Evolutionary conservation across 2,113 vertebrate genomes (phyloP).

Genomic region (Tragelaphus strepsiceros): DNA sequence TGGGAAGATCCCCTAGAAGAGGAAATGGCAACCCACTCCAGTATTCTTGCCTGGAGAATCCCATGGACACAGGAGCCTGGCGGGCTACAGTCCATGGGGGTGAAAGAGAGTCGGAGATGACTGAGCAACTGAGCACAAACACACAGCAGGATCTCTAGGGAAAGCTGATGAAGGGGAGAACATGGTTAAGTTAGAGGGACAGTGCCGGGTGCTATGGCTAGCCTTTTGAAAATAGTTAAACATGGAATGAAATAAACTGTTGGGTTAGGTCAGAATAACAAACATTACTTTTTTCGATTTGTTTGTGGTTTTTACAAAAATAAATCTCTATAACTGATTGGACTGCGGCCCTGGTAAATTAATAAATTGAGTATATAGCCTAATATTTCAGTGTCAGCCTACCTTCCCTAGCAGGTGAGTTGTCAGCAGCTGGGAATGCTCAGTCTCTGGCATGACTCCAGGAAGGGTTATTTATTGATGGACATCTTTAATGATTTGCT

Average conservation of each 20-base stretch:
- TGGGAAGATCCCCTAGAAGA: background rate
- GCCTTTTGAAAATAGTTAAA: constrained; percentile 17
- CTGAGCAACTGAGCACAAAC: background rate
- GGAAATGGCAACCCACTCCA: background rate
- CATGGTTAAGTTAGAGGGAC: no score
- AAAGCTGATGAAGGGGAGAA: background rate
- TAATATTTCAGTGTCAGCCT: background rate
- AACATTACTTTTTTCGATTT: constrained; percentile 25
- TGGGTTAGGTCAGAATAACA: constrained; percentile 43
- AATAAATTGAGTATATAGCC: background rate
- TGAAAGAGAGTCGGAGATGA: background rate
- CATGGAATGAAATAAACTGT: background rate
- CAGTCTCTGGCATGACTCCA: background rate
- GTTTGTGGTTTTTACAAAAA: constrained; percentile 32
- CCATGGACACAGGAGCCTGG: background rate
- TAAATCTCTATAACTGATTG: constrained; percentile 28
- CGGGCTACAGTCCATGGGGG: background rate
- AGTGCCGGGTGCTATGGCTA: no score
- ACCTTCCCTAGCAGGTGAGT: background rate
- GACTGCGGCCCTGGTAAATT: constrained; percentile 41
- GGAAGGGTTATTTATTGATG: constrained; percentile 1
- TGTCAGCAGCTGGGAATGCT: background rate
- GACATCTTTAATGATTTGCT: constrained; percentile 51
- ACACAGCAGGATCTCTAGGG: background rate
- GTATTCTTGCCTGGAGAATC: background rate